Evolutionary conservation across 2,113 vertebrate species (phyloP).

Genomic region (Stercorarius parasiticus): DNA sequence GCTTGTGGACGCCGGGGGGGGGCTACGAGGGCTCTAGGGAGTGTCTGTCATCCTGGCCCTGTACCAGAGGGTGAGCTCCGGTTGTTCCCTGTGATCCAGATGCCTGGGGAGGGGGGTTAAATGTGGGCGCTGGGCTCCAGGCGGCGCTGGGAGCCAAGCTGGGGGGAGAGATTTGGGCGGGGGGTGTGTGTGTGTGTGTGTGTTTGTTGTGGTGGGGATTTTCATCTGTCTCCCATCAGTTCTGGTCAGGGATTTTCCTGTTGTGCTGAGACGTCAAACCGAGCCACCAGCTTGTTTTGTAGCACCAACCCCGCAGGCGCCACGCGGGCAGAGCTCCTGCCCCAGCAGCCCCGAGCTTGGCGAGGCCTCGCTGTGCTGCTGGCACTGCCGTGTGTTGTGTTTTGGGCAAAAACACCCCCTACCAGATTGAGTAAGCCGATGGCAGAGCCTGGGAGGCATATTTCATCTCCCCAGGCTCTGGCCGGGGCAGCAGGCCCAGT

Average conservation of each 20-base stretch:
- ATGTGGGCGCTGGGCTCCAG: accelerated
- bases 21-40: not conserved
- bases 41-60: not conserved
- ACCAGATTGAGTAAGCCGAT: accelerated
- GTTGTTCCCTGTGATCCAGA: not conserved
- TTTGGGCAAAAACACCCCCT: not conserved
- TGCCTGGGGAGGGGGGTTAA: not conserved
- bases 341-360: not conserved
- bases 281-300: not conserved
- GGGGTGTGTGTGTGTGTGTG: not conserved
- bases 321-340: not conserved
- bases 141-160: not conserved
- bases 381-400: not conserved
- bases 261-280: not conserved
- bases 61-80: not conserved
- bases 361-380: not conserved
- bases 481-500: not conserved
- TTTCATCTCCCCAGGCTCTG: not conserved
- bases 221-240: not conserved
- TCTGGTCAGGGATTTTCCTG: not conserved
- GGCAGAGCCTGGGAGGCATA: accelerated
- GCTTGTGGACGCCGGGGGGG: not conserved
- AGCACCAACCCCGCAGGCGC: not conserved
- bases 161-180: not conserved
- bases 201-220: accelerated